Percentiles rank a stretch among this genome's conserved stretches.
Conservation (phyloP, 2,888 invertebrate genomes). For the Calameuta filiformis region DNA sequence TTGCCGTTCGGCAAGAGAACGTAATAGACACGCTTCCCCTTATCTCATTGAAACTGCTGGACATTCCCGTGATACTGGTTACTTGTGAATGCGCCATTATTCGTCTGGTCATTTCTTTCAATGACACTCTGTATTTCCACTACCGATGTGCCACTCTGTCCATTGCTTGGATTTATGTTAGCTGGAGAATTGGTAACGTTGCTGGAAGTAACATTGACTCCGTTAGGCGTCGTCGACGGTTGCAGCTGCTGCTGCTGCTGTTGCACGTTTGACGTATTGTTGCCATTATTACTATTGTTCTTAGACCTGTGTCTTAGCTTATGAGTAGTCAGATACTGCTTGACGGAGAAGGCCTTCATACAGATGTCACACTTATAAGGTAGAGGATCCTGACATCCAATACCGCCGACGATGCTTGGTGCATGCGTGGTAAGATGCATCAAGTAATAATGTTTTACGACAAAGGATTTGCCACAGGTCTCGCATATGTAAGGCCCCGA, state of each 20-base stretch:
- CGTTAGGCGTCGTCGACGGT: slow-evolving; percentile 21
- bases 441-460: slow-evolving; percentile 75
- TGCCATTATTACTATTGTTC: slow-evolving; percentile 59
- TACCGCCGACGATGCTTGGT: slow-evolving; percentile 45
- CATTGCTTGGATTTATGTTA: slow-evolving; percentile 39
- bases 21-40: slow-evolving; percentile 65
- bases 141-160: slow-evolving; percentile 47
- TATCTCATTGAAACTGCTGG: slow-evolving; percentile 63
- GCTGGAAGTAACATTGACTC: slow-evolving; percentile 30
- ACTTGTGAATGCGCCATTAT: slow-evolving; percentile 44
- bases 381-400: slow-evolving; percentile 52
- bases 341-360: slow-evolving; percentile 70
- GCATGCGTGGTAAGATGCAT: slow-evolving; percentile 72
- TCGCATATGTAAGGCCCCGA: slow-evolving; percentile 73
- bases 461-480: slow-evolving; percentile 74
- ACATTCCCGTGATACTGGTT: slow-evolving; percentile 60
- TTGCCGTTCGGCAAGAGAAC: slow-evolving; percentile 65
- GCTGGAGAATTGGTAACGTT: slow-evolving; percentile 32
- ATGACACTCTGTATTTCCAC: slow-evolving; percentile 60
- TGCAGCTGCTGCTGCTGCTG: slow-evolving; percentile 39
- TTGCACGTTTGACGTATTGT: slow-evolving; percentile 38
- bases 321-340: slow-evolving; percentile 73
- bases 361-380: slow-evolving; percentile 73
- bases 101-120: slow-evolving; percentile 50
- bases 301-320: slow-evolving; percentile 71